Percentiles rank a stretch among this genome's conserved stretches.
These are phyloP conservation scores for Hydrozoanthus gracilis DNA, from an alignment of 92 coral and sea anemone species.

Conservation along the genomic window DNA sequence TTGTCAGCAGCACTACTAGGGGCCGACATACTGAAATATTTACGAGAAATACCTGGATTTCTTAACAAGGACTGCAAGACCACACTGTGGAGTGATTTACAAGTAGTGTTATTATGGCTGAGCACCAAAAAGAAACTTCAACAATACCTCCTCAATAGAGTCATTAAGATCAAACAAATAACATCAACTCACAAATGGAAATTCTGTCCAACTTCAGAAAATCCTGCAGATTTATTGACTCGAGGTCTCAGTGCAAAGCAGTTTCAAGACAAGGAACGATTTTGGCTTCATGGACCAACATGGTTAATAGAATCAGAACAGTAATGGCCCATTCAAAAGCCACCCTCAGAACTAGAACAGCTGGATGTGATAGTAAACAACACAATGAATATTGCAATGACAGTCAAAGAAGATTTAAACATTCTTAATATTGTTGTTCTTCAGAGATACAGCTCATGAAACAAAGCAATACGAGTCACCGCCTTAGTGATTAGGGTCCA, in stretches of 20 bases:
- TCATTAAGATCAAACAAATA: constrained; percentile 36
- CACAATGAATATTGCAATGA: neutral
- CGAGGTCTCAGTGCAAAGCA: constrained; percentile 13
- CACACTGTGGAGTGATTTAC: constrained; percentile 31
- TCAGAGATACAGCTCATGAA: neutral
- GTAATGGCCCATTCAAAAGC: neutral
- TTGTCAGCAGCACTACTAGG: constrained; percentile 53
- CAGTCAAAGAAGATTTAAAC: neutral
- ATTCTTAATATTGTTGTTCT: neutral
- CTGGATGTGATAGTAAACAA: constrained; percentile 12
- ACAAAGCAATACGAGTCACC: constrained; percentile 6
- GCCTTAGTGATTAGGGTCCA: neutral
- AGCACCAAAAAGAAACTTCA: constrained; percentile 36
- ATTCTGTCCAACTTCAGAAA: constrained; percentile 42
- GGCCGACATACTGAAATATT: constrained; percentile 20
- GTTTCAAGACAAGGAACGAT: neutral
- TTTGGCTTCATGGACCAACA: constrained; percentile 15
- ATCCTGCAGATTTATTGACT: constrained; percentile 52
- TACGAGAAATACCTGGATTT: constrained; percentile 8
- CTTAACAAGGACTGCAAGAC: neutral
- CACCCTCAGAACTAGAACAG: neutral
- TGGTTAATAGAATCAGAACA: constrained; percentile 10
- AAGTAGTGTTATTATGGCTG: constrained; percentile 32
- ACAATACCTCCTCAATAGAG: constrained; percentile 47
- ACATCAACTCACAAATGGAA: constrained; percentile 31